Evolutionary conservation across 2,113 vertebrate species (phyloP).

Genomic region (Labeo catla): DNA sequence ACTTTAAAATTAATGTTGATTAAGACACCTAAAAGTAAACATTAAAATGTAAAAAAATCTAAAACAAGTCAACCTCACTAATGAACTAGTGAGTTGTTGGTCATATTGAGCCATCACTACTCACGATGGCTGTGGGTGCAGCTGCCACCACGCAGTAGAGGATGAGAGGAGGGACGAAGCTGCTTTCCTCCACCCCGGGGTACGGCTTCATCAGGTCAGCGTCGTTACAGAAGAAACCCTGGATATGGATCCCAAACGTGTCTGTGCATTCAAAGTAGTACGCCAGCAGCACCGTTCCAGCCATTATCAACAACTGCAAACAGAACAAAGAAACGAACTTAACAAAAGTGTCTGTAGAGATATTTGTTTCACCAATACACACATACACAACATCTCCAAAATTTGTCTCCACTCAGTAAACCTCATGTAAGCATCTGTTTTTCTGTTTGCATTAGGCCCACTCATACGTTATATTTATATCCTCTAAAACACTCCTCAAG

Average conservation of each 20-base stretch:
- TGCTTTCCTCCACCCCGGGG: constrained; percentile 90
- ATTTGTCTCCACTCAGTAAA: background rate
- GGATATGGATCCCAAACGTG: constrained; percentile 93
- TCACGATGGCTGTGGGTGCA: constrained; percentile 90
- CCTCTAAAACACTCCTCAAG: constrained; percentile 46
- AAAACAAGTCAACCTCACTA: background rate
- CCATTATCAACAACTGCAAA: constrained; percentile 99
- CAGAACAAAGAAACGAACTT: constrained; percentile 77
- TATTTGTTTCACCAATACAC: background rate
- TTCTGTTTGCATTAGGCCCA: background rate
- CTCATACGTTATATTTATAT: background rate
- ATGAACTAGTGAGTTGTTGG: background rate
- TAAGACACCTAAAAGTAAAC: background rate
- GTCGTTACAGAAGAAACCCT: constrained; percentile 99
- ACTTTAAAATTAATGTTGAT: background rate
- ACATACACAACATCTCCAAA: background rate
- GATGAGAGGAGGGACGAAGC: constrained; percentile 93
- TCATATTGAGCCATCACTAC: constrained; percentile 67
- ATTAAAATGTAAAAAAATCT: background rate
- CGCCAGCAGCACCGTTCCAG: constrained; percentile 92
- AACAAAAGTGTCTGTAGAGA: background rate
- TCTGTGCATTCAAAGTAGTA: constrained; percentile 99
- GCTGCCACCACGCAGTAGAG: constrained; percentile 94
- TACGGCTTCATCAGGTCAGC: constrained; percentile 97
- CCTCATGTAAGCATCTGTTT: background rate